Percentiles rank a stretch among this genome's conserved stretches.
phyloP scores from a whole-genome alignment of 2,888 invertebrate species.

The Brachypalpus laphriformis region DNA sequence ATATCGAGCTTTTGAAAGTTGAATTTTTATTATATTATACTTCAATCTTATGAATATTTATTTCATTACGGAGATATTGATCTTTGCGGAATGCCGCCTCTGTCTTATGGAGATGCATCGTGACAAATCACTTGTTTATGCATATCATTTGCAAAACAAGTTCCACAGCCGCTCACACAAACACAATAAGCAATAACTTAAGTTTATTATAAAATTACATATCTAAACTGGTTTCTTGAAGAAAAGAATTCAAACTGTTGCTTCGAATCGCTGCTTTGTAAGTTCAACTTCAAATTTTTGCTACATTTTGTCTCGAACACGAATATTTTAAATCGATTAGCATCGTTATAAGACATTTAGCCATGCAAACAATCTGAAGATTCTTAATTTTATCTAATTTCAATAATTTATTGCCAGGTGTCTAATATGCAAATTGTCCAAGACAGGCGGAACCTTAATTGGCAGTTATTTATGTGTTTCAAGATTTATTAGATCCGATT shows the following conservation, averaged over 20 bases:
- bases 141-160: constrained; percentile 47
- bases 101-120: constrained; percentile 34
- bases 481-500: neutral
- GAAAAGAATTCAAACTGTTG: neutral
- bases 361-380: neutral
- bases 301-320: neutral
- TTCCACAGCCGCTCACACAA: constrained; percentile 9
- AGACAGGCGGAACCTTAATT: neutral
- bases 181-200: constrained; percentile 8
- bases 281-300: neutral
- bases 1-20: neutral
- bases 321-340: neutral
- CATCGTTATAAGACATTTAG: neutral
- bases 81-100: constrained; percentile 35
- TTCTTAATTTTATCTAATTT: neutral
- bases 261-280: neutral
- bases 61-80: constrained; percentile 16
- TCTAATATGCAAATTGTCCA: neutral
- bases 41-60: constrained; percentile 17
- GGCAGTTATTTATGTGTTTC: neutral
- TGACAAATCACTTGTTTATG: constrained; percentile 52
- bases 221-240: constrained; percentile 12
- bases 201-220: constrained; percentile 17
- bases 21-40: neutral
- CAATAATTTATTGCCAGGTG: neutral